These are phyloP conservation scores for Pteropus rufus DNA, from an alignment of 2,797 vertebrate genomes.

Conservation along the genomic window DNA sequence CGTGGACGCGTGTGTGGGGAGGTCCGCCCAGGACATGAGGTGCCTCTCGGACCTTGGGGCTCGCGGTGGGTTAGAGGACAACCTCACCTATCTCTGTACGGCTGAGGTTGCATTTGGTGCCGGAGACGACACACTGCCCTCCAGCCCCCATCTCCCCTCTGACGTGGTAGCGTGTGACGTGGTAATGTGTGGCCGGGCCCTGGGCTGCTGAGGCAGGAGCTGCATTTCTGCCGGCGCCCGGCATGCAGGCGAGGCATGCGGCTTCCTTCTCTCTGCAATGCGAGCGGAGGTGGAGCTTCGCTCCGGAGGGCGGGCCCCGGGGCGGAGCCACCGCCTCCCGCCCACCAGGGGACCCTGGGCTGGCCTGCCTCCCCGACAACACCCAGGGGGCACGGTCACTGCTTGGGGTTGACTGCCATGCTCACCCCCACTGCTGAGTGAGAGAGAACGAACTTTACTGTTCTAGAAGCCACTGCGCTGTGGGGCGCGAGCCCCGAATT, in stretches of 20 bases:
- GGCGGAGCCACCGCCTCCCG: neutral
- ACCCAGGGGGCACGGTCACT: fast-evolving
- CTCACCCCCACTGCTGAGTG: neutral
- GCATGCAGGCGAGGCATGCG: fast-evolving
- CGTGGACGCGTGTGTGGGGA: fast-evolving
- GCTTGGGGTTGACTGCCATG: fast-evolving
- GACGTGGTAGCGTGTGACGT: too few relatives aligned
- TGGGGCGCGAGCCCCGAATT: too few relatives aligned
- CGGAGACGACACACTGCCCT: neutral
- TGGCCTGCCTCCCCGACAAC: too few relatives aligned
- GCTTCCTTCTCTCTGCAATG: fast-evolving
- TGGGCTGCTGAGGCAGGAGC: neutral
- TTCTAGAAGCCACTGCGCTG: neutral
- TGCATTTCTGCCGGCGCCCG: neutral
- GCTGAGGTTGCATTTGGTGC: neutral
- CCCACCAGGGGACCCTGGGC: neutral
- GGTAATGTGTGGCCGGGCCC: fast-evolving
- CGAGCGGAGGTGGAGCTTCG: too few relatives aligned
- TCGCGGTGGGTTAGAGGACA: too few relatives aligned
- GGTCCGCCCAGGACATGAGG: neutral
- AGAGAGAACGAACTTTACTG: neutral
- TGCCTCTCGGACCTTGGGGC: neutral
- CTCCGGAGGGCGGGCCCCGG: neutral
- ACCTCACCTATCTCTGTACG: too few relatives aligned
- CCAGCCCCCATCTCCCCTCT: neutral